Base-by-base conservation (phyloP, 1,140 invertebrate genomes). In the Sarcophaga peregrina region DNA sequence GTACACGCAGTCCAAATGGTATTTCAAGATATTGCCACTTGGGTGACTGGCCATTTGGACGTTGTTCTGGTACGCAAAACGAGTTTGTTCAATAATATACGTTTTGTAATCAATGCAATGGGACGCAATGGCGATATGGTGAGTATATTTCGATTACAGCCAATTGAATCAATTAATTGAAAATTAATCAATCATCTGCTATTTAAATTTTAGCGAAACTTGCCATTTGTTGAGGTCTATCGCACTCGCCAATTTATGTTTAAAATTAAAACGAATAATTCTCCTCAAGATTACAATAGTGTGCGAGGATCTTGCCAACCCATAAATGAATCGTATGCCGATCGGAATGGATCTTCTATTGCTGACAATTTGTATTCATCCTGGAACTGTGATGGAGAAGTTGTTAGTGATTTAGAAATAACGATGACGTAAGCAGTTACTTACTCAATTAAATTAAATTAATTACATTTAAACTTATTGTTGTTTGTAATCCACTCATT, bases 351-450 rank as follows among this genome's bases (percentile, higher is more conserved):
- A 6, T 68, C 85, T 11, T 83, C 85, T 47, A 86, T 91, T 82
- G 9, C 17, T 20, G n/a, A 13, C 8, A 74, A 74, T 1, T 11
- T 78, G 8, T 78, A 52, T 50, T 95, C 94, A 85, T 93, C 95
- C 25, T 97, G 96, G 96, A 97, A 97, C 87, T 97, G 96, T 91
- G 96, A 97, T 91, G 96, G 96, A 10, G 96, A 97, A 90, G 91
- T 96, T 20, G 91, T 97, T 73, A 91, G 92, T 50, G 93, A 94
- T 85, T 91, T 94, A 80, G 92, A 93, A 85, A 92, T 96, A 62
- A 93, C 93, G 85, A 94, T 96, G 85, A 95, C 93, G 95, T 95
- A 87, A 90, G 76, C 82, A 81, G 81, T 20, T 62, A 3, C 0
- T 9, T 15, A 54, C 47, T 80, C 10, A 13, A 58, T 3, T 58